phyloP scores from a whole-genome alignment of 2,888 invertebrate species.

The Tetranychus piercei region DNA sequence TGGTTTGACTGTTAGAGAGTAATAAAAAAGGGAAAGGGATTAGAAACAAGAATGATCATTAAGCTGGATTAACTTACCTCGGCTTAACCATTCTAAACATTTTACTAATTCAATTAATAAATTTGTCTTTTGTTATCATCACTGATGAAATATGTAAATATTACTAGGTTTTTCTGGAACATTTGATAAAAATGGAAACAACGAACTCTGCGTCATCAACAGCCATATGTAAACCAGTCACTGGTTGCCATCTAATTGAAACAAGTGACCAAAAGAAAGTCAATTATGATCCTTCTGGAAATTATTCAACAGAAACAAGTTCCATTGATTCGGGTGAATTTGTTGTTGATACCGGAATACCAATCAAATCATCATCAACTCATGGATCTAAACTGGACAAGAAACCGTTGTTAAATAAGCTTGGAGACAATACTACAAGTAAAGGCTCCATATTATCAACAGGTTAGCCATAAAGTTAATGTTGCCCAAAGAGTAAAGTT shows the following conservation, averaged over 20 bases:
- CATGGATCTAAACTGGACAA: not conserved
- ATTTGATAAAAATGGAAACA: not conserved
- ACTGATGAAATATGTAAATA: no score
- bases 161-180: no score
- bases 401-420: not conserved
- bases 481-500: no score
- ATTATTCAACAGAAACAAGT: not conserved
- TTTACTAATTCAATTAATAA: no score
- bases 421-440: not conserved
- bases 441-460: not conserved
- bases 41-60: no score
- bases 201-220: not conserved
- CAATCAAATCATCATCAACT: not conserved
- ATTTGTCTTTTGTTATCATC: no score
- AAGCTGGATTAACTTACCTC: no score
- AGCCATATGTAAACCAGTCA: not conserved
- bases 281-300: not conserved
- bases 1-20: not conserved
- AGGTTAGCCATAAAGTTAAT: not conserved
- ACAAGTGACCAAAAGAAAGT: not conserved
- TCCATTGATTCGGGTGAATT: not conserved
- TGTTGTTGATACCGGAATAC: not conserved
- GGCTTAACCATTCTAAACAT: no score
- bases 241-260: not conserved
- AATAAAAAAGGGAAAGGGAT: not conserved